Evolutionary conservation across 1,140 invertebrate species (phyloP), one percentile per base, ranked within the genome.

Genomic region (Triops longicaudatus): DNA sequence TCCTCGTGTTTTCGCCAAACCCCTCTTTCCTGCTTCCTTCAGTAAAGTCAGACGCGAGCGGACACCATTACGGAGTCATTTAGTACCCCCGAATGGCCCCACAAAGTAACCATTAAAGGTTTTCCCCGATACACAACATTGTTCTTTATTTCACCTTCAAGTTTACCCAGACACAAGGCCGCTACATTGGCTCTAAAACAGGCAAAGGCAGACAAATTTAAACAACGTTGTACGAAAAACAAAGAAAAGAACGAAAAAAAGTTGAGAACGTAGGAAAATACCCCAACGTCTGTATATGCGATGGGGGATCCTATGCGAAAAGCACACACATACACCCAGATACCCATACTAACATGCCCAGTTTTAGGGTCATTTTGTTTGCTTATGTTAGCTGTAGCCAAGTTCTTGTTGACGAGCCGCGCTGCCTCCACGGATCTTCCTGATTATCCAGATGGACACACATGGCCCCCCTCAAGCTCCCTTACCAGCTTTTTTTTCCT

Each of bases 331-430:
- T 22, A 63, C 50, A 63, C 50, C 14, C 50, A 63, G 50, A 63
- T 17, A 63, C 22, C 50, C 50, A 63, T 63, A 63, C 50, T 63
- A 63, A 63, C 50, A 63, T 63, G 50, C 50, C 50, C 50, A 63
- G 50, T 63, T 63, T 63, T 63, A 63, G 50, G 50, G 50, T 63
- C 50, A 63, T 63, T 63, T 63, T 63, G 50, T 63, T 63, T 63
- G 50, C 50, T 63, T 63, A 63, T 63, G n/a, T 63, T 63, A 63
- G 50, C 50, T 22, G 50, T 63, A 63, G 50, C 50, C 50, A 63
- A n/a, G 50, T 63, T 63, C 50, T 22, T 63, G 50, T 63, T 63
- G 50, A 63, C 50, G 50, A 63, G 50, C 50, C 50, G 50, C 50
- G 50, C 50, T 63, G 50, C 50, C 50, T 63, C 50, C 50, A 22